These are phyloP conservation scores for Coracopsis vasa DNA, from an alignment of 2,113 vertebrate genomes.

Conservation along the genomic window DNA sequence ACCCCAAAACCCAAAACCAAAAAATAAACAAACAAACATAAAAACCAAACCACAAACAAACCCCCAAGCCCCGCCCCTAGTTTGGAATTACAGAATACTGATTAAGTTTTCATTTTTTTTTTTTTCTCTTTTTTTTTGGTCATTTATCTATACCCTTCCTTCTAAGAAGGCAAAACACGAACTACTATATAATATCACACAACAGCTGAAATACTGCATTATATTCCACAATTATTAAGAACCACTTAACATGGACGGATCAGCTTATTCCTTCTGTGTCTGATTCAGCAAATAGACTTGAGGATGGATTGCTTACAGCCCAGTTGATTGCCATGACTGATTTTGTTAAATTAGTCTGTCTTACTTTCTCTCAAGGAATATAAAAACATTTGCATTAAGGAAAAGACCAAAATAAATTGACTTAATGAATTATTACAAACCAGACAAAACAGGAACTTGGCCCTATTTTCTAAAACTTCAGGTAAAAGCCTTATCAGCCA, in stretches of 20 bases:
- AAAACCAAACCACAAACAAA: neutral
- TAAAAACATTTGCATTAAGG: neutral
- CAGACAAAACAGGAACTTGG: neutral
- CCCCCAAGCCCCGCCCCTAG: neutral
- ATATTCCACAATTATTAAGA: neutral
- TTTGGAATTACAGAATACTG: neutral
- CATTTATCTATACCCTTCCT: neutral
- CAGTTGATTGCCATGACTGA: neutral
- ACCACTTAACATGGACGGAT: neutral
- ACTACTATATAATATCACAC: neutral
- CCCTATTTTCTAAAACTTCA: neutral
- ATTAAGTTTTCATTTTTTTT: neutral
- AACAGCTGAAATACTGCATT: neutral
- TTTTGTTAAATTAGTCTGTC: neutral
- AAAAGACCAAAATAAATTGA: neutral
- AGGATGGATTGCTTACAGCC: neutral
- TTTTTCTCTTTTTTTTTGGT: neutral
- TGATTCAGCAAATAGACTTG: neutral
- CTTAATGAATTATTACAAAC: neutral
- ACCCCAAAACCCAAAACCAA: neutral
- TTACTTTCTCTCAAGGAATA: neutral
- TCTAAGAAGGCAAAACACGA: neutral
- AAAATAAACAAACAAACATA: neutral
- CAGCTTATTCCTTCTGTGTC: neutral
- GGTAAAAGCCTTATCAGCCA: neutral